Percentiles rank a stretch among this genome's conserved stretches.
Conservation (phyloP, 2,797 vertebrate genomes). For the Acrossocheilus wenchowensis region DNA sequence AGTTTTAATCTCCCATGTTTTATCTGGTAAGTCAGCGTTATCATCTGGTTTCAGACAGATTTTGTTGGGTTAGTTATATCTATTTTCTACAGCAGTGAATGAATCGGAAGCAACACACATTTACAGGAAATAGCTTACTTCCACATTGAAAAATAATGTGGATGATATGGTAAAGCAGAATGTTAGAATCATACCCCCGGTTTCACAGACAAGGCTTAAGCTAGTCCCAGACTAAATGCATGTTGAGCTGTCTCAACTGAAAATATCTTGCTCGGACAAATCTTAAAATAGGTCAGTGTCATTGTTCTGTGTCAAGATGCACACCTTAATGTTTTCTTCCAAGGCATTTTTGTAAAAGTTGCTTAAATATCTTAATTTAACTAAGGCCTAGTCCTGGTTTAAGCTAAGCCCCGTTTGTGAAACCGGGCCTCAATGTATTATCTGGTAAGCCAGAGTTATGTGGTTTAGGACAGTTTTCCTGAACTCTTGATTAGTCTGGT, state of each 20-base stretch:
- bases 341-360: too few species aligned
- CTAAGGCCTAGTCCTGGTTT: too few species aligned
- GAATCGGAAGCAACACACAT: neutral
- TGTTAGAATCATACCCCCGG: conserved; percentile 5
- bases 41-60: neutral
- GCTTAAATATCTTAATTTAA: too few species aligned
- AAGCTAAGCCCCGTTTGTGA: too few species aligned
- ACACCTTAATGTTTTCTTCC: too few species aligned
- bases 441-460: neutral
- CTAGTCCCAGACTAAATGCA: too few species aligned
- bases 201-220: too few species aligned
- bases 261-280: too few species aligned
- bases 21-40: neutral
- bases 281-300: too few species aligned
- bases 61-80: neutral
- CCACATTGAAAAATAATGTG: neutral
- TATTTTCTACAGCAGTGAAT: neutral
- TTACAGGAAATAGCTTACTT: neutral
- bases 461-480: neutral
- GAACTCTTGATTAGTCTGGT: neutral
- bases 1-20: neutral
- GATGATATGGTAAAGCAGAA: conserved; percentile 86
- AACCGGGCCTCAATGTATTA: neutral
- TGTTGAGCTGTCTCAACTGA: too few species aligned
- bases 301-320: too few species aligned